Evolutionary conservation across 1,140 invertebrate genomes (phyloP).

Genomic region (Trachymyrmex septentrionalis): DNA sequence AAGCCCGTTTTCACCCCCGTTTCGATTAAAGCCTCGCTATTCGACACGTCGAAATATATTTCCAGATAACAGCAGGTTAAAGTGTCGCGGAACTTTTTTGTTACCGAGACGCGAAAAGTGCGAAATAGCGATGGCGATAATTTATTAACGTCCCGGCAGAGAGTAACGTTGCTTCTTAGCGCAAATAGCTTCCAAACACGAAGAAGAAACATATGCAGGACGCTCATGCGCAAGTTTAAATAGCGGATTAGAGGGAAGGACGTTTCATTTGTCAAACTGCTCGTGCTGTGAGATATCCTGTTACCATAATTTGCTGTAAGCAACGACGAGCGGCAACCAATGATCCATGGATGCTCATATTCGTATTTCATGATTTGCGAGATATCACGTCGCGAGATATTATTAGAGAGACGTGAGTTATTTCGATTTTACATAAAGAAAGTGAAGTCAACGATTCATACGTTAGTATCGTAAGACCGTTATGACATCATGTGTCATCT

Average conservation of each 20-base stretch:
- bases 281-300: neutral
- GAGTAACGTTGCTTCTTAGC: constrained; percentile 31
- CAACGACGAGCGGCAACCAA: neutral
- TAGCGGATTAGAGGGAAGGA: constrained; percentile 27
- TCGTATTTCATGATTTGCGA: neutral
- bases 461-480: constrained; percentile 27
- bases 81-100: neutral
- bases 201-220: constrained; percentile 18
- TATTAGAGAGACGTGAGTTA: constrained; percentile 21
- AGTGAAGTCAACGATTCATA: neutral
- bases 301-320: constrained; percentile 15
- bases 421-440: neutral
- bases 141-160: constrained; percentile 43
- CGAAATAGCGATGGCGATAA: constrained; percentile 11
- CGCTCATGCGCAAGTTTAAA: constrained; percentile 25
- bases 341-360: neutral
- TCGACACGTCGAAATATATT: neutral
- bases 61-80: neutral
- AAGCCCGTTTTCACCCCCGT: neutral
- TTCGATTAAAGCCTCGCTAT: neutral
- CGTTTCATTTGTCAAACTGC: constrained; percentile 37
- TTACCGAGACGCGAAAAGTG: neutral
- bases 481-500: constrained; percentile 72
- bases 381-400: neutral
- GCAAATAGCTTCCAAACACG: constrained; percentile 30